Evolutionary conservation across 2,113 vertebrate genomes (phyloP).

Genomic region (Phyllostomus discolor): DNA sequence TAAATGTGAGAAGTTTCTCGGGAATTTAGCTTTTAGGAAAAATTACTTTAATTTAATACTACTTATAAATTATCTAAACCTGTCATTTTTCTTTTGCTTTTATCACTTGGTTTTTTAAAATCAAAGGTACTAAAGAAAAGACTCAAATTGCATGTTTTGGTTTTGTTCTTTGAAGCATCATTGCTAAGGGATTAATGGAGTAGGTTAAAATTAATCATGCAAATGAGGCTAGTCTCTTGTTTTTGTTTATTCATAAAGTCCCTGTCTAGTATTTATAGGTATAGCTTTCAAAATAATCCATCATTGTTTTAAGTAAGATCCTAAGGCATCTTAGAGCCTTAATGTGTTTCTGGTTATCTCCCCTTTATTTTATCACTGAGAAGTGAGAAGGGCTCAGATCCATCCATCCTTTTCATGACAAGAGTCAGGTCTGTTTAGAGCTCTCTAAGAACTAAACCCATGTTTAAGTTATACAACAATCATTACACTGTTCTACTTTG

Average conservation of each 20-base stretch:
- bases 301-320: background rate
- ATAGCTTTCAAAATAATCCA: background rate
- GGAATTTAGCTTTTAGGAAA: conserved; percentile 31
- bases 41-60: background rate
- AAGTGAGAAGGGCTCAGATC: background rate
- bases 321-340: background rate
- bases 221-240: background rate
- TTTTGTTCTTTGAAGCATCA: background rate
- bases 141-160: background rate
- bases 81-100: conserved; percentile 1
- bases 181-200: background rate
- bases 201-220: background rate
- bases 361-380: background rate
- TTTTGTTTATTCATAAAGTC: conserved; percentile 3
- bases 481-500: background rate
- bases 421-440: background rate
- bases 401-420: background rate
- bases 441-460: background rate
- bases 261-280: background rate
- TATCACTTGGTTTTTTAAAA: background rate
- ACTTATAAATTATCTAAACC: background rate
- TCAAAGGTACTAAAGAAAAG: conserved; percentile 29
- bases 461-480: background rate
- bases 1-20: background rate
- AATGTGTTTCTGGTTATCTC: background rate